Evolutionary conservation across 2,888 invertebrate genomes (phyloP).

Genomic region (Sesamia inferens): DNA sequence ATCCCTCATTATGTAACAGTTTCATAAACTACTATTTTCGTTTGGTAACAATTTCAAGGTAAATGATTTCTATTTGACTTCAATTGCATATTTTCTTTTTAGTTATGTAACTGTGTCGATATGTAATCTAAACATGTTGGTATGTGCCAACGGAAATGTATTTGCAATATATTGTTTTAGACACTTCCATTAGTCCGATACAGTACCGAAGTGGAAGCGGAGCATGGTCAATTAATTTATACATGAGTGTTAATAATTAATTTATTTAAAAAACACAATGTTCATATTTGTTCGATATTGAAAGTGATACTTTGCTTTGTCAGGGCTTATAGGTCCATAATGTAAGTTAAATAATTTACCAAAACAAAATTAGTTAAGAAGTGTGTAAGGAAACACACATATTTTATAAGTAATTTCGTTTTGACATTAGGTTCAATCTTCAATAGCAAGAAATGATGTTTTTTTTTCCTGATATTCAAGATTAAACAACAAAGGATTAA

Average conservation of each 20-base stretch:
- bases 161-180: background rate
- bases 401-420: background rate
- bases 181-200: background rate
- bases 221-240: background rate
- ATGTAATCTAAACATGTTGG: background rate
- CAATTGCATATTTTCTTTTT: background rate
- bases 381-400: background rate
- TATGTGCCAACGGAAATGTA: background rate
- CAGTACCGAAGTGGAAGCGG: background rate
- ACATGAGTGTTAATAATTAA: background rate
- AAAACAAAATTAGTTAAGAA: background rate
- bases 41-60: background rate
- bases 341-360: background rate
- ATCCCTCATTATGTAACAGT: too few species aligned
- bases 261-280: background rate
- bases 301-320: background rate
- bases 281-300: background rate
- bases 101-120: background rate
- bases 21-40: too few species aligned
- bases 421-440: background rate
- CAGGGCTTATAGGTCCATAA: background rate
- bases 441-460: background rate
- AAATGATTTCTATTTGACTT: background rate
- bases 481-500: background rate
- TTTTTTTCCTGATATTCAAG: background rate